Evolutionary conservation across 1,140 invertebrate genomes (phyloP), one percentile per base, ranked within the genome.

Genomic region (Drosophila ficusphila): DNA sequence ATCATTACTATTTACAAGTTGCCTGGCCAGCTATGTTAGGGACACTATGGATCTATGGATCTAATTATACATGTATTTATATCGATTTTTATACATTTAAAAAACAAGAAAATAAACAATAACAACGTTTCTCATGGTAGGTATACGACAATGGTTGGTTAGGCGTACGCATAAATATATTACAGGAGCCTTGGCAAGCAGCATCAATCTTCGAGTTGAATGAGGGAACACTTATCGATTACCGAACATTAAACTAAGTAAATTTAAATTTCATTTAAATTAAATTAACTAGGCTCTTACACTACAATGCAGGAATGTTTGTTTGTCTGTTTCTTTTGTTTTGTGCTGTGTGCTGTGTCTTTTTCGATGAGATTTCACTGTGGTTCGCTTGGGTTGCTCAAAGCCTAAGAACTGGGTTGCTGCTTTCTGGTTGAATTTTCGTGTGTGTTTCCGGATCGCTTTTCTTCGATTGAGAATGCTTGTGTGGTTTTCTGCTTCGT

Each of bases 41-140:
- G 67, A 36, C 77, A 71, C 64, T n/a, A n/a, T n/a, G n/a, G n/a
- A 33, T 36, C 65, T 70, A 56, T 51, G 25, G 44, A 8, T 42
- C 19, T 46, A 46, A 41, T 47, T 47, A 46, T 62, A 16, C 47
- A 57, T 46, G 27, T 75, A 58, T 78, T 58, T 73, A 69, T 70
- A 85, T 67, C 64, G 53, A 44, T 60, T 62, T 79, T 90, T 90
- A 86, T 82, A 90, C 81, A 90, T 82, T 90, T 90, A 86, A 79
- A 90, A 90, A 90, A 90, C 89, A 90, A 79, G 79, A 88, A 88
- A 88, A 88, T 75, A 88, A 88, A 82, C 70, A 82, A 88, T 88
- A 82, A 88, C 78, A 88, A 88, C 77, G 67, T 82, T 81, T 82
- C 62, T 73, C 76, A 70, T 71, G 65, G 62, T 67, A 76, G 36